Percentiles rank a stretch among this genome's conserved stretches.
These are phyloP conservation scores for Acrocyrtus sp. DNA, from an alignment of 2,888 invertebrate genomes.

Conservation along the genomic window DNA sequence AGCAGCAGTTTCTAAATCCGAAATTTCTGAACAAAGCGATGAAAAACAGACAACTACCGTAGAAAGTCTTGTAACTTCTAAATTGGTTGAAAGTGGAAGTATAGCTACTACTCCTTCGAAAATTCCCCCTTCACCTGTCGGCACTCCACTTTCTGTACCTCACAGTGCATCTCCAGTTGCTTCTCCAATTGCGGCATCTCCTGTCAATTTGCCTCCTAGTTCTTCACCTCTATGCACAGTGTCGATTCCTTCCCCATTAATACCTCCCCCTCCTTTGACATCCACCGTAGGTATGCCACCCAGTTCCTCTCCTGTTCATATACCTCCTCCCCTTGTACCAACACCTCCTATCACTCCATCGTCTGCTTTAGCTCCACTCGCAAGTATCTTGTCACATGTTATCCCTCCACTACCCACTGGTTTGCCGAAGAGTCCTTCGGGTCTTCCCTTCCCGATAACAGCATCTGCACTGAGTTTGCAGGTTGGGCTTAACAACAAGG, in stretches of 20 bases:
- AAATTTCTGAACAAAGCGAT: slow-evolving; percentile 5
- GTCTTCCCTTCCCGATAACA: slow-evolving; percentile 64
- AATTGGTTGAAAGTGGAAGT: slow-evolving; percentile 10
- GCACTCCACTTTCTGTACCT: slow-evolving; percentile 1
- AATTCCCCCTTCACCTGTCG: neutral
- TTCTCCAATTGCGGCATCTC: slow-evolving; percentile 68
- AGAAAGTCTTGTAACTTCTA: slow-evolving; percentile 17
- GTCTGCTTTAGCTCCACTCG: slow-evolving; percentile 66
- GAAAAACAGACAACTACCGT: neutral
- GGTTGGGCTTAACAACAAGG: no score
- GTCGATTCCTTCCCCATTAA: slow-evolving; percentile 64
- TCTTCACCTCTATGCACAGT: slow-evolving; percentile 66
- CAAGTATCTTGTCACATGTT: slow-evolving; percentile 61
- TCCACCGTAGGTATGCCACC: slow-evolving; percentile 67
- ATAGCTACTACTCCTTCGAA: neutral
- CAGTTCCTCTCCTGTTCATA: slow-evolving; percentile 66
- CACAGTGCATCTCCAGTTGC: slow-evolving; percentile 67
- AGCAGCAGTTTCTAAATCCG: slow-evolving; percentile 8
- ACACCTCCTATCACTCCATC: slow-evolving; percentile 60
- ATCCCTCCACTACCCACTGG: slow-evolving; percentile 63
- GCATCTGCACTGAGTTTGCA: no score
- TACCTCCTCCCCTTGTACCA: slow-evolving; percentile 63
- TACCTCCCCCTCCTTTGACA: slow-evolving; percentile 65
- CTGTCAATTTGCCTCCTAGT: slow-evolving; percentile 70
- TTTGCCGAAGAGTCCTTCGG: slow-evolving; percentile 37